A percentile compares a stretch with the other conserved stretches of the same genome.
Conservation (phyloP, 2,797 vertebrate genomes). For the Podarcis siculus region DNA sequence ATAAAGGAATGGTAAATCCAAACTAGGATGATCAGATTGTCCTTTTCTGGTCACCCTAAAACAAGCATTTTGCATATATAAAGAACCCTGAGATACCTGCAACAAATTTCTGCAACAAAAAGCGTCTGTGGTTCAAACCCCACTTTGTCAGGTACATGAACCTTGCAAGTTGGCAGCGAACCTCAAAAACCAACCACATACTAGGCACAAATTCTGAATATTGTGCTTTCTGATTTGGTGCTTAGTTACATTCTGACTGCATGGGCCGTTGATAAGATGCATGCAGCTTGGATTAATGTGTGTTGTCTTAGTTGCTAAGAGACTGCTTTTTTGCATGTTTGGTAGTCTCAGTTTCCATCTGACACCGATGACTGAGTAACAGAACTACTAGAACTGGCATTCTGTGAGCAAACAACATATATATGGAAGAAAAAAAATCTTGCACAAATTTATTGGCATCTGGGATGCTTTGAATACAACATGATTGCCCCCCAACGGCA, state of each 20-base stretch:
- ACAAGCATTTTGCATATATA: not conserved
- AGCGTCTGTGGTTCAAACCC: not conserved
- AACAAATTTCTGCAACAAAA: not conserved
- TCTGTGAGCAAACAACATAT: not conserved
- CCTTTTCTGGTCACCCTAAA: not conserved
- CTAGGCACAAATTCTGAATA: not conserved
- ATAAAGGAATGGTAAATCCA: not conserved
- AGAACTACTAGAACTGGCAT: not conserved
- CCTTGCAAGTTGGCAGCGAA: not conserved
- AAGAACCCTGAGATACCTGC: not conserved
- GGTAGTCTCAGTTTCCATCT: not conserved
- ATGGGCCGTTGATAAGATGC: not conserved
- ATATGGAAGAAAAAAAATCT: not conserved
- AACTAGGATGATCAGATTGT: not conserved
- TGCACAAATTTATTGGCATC: not conserved
- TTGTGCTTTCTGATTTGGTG: not conserved
- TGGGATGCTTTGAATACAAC: not conserved
- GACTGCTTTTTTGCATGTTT: not conserved
- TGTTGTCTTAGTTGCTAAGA: not conserved
- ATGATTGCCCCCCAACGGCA: not conserved
- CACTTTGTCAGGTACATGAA: not conserved
- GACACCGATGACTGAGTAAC: not conserved
- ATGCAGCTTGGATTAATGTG: not conserved
- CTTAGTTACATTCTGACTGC: not conserved
- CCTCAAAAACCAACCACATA: not conserved